These are phyloP conservation scores for Piprites chloris DNA, from an alignment of 2,113 vertebrate species.

Conservation along the genomic window DNA sequence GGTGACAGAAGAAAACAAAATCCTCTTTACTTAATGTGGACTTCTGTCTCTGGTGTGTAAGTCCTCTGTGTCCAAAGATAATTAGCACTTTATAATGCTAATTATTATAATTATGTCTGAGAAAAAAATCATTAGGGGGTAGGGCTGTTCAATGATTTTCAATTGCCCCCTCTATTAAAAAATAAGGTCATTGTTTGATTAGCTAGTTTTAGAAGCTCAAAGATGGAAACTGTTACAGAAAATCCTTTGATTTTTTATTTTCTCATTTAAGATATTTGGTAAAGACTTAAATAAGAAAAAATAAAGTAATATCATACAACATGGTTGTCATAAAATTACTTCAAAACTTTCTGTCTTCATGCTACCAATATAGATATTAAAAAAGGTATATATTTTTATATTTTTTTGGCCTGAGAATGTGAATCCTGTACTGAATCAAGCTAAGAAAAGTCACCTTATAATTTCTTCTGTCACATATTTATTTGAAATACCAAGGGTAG, in stretches of 20 bases:
- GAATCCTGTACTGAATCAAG: neutral
- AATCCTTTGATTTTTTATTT: constrained; percentile 53
- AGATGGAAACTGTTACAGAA: constrained; percentile 51
- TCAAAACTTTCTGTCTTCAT: neutral
- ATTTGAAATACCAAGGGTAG: neutral
- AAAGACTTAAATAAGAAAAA: neutral
- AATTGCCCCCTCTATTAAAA: constrained; percentile 83
- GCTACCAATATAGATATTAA: neutral
- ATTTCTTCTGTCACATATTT: neutral
- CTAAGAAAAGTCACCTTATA: neutral
- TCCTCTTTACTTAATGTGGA: constrained; percentile 79
- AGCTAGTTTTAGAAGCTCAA: constrained; percentile 70
- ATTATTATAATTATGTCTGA: constrained; percentile 86
- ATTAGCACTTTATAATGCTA: constrained; percentile 85
- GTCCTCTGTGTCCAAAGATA: constrained; percentile 82
- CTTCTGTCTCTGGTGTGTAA: constrained; percentile 76
- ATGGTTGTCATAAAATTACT: neutral
- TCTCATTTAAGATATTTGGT: neutral
- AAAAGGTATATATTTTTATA: neutral
- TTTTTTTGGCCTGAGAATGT: neutral
- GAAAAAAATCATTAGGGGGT: constrained; percentile 85
- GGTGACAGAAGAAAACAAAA: constrained; percentile 70
- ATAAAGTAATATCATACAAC: neutral
- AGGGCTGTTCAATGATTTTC: constrained; percentile 80
- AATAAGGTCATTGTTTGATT: constrained; percentile 83